Evolutionary conservation across 2,113 vertebrate genomes (phyloP), one percentile per base, ranked within the genome.

Genomic region (Chloropsis hardwickii): DNA sequence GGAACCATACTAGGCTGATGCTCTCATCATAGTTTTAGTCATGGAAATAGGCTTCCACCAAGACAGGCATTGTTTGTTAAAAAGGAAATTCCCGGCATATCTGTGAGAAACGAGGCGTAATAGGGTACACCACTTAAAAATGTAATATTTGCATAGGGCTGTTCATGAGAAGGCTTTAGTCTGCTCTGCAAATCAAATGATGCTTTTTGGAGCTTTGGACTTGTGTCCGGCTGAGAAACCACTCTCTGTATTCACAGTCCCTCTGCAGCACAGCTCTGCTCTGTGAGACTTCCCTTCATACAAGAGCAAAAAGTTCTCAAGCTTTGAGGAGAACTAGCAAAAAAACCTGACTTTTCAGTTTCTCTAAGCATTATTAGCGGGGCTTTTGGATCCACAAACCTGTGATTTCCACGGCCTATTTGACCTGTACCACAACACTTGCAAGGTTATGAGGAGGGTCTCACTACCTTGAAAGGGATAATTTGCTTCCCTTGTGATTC

Each of bases 11-110:
- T 72, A 92, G 54, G 83, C 35, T 66, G 42, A 95, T 92, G 81
- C 66, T 95, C 91, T 95, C 94, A 96, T 94, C 77, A 62, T 10
- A 94, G 94, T n/a, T 97, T 97, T 91, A 97, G 93, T 98, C 97
- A 97, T 97, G 97, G 94, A 97, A 98, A 97, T 91, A 74, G 48
- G 58, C 89, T 94, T 92, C 78, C 45, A 94, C 64, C 69, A 72
- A 95, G 80, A 82, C 86, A 83, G 67, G 95, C 87, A 85, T 90
- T 92, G 91, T 91, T 89, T 91, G 72, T 39, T 56, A 83, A 84
- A 94, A 90, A 86, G 76, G 93, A 91, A 95, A 94, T 95, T 95
- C 90, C 66, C 62, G 72, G 69, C 82, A 39, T 90, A 71, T 93
- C 93, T 95, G 92, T 81, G 85, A 96, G 65, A 95, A 92, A 92